Percentiles rank a stretch among this genome's conserved stretches.
phyloP scores from a whole-genome alignment of 2,113 vertebrate genomes.

The Oreochromis spilurus region DNA sequence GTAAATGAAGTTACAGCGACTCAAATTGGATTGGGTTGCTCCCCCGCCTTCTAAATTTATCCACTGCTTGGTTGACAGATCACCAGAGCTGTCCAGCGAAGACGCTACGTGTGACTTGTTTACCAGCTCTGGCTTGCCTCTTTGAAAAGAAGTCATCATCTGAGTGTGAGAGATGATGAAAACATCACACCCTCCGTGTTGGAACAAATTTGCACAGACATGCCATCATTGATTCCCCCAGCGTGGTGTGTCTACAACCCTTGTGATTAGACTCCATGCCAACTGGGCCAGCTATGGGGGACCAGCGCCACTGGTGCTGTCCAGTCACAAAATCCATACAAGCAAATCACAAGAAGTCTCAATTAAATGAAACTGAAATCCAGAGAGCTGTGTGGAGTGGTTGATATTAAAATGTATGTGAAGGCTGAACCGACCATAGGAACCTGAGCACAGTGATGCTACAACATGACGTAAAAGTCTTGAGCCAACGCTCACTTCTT shows the following conservation, averaged over 20 bases:
- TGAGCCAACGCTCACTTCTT: not conserved
- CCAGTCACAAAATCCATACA: not conserved
- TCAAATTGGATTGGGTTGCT: constrained; percentile 17
- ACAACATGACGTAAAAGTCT: not conserved
- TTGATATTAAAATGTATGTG: not conserved
- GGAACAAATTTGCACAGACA: constrained; percentile 21
- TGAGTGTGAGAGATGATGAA: constrained; percentile 7
- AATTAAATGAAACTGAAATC: not conserved
- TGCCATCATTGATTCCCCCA: constrained; percentile 28
- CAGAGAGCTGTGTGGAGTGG: not conserved
- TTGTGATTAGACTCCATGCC: constrained; percentile 18
- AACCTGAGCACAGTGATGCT: not conserved
- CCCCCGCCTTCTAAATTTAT: not conserved
- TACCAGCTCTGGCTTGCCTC: not conserved
- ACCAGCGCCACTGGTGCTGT: not conserved
- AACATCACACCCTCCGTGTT: constrained; percentile 24
- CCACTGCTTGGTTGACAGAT: constrained; percentile 6
- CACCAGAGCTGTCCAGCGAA: not conserved
- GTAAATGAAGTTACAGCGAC: constrained; percentile 29
- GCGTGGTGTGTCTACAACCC: not conserved
- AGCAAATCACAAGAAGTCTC: not conserved
- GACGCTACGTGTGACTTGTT: not conserved
- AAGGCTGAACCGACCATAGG: not conserved
- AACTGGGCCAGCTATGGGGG: constrained; percentile 9
- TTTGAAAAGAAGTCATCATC: constrained; percentile 14